Percentiles rank a stretch among this genome's conserved stretches.
These are phyloP conservation scores for Anas bernieri DNA, from an alignment of 2,797 vertebrate genomes.

Conservation along the genomic window DNA sequence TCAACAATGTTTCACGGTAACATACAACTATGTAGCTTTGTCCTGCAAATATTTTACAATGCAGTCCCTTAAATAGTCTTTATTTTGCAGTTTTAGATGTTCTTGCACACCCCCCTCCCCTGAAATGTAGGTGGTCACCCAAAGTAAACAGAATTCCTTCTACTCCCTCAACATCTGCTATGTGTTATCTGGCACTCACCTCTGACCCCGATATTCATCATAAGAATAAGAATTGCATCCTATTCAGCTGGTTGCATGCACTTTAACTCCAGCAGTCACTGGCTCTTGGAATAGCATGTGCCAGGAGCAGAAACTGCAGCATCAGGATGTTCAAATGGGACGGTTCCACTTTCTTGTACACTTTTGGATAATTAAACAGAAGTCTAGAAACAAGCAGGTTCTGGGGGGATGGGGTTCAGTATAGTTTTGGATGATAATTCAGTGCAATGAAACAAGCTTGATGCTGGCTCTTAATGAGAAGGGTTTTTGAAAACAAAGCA, in stretches of 20 bases:
- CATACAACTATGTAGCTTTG: not conserved
- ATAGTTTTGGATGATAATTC: not conserved
- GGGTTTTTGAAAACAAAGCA: not conserved
- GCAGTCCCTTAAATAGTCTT: not conserved
- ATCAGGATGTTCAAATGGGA: not conserved
- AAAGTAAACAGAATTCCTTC: conserved; percentile 65
- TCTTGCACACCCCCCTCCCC: not conserved
- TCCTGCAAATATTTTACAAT: not conserved
- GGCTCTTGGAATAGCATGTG: conserved; percentile 38
- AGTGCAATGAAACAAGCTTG: not conserved
- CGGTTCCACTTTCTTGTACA: not conserved
- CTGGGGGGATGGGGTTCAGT: not conserved
- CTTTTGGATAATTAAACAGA: conserved; percentile 31
- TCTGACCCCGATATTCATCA: conserved; percentile 67
- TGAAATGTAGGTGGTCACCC: conserved; percentile 53
- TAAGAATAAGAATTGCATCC: conserved; percentile 63
- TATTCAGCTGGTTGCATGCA: conserved; percentile 38
- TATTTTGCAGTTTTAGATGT: conserved; percentile 7
- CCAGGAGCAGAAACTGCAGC: conserved; percentile 27
- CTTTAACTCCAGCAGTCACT: conserved; percentile 48
- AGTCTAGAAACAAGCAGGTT: conserved; percentile 19
- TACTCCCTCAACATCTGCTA: conserved; percentile 58
- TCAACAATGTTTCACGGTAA: not conserved
- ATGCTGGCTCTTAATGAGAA: not conserved
- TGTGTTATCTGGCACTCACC: conserved; percentile 64